Conservation (phyloP, 2,113 vertebrate species). For the Orycteropus afer region DNA sequence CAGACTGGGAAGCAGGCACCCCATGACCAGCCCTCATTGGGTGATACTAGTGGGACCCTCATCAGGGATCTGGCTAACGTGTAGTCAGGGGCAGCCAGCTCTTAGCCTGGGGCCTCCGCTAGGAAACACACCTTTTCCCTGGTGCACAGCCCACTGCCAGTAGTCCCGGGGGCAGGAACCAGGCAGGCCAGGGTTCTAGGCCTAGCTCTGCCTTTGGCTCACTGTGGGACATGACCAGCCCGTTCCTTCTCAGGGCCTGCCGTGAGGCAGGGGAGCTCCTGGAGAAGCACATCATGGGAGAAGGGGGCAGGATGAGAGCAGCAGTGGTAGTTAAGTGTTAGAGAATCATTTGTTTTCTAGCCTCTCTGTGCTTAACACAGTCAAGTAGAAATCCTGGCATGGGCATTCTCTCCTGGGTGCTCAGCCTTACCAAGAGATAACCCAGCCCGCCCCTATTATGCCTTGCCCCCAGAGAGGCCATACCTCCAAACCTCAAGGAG, state of each 20-base stretch:
- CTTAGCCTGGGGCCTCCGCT: neutral
- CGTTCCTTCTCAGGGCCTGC: neutral
- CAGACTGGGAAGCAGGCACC: neutral
- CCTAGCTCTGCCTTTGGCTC: neutral
- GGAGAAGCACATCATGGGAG: too few species aligned
- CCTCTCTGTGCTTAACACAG: neutral
- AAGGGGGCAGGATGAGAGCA: neutral
- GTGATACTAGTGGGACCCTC: neutral
- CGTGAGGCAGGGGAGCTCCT: neutral
- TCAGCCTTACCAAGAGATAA: neutral
- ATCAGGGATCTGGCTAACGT: neutral
- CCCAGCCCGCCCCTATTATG: accelerated
- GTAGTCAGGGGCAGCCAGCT: neutral
- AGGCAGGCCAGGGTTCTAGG: neutral
- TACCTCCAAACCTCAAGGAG: neutral
- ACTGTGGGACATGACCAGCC: neutral
- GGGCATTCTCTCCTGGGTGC: neutral
- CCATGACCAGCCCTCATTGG: neutral
- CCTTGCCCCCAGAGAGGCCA: neutral
- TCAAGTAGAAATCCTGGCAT: accelerated
- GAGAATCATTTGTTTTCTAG: too few species aligned
- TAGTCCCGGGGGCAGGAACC: accelerated
- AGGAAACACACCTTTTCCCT: neutral
- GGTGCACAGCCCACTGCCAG: neutral
- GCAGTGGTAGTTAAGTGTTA: neutral